These are phyloP conservation scores for Panagrolaimus sp. DNA, from an alignment of 1,140 invertebrate species.

Conservation along the genomic window DNA sequence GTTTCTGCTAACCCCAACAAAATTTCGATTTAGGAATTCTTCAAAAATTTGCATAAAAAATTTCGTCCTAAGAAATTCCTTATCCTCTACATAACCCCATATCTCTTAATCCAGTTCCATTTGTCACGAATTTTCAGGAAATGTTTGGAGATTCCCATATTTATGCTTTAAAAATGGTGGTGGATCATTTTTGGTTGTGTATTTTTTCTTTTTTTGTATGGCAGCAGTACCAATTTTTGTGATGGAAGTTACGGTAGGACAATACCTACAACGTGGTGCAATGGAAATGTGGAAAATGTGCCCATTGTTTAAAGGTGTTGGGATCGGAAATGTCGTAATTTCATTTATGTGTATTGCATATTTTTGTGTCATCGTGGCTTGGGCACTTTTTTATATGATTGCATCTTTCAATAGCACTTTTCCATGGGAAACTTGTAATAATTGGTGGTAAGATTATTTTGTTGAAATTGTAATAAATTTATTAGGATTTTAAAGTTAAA, in stretches of 20 bases:
- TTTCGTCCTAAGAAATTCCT: no score
- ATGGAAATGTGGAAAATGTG: slow-evolving; percentile 74
- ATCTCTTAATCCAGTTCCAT: no score
- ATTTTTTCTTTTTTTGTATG: slow-evolving; percentile 54
- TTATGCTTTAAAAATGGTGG: slow-evolving; percentile 63
- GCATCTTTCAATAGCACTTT: slow-evolving; percentile 77
- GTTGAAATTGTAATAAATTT: slow-evolving; percentile 14
- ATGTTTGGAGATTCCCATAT: slow-evolving; percentile 64
- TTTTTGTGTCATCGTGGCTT: slow-evolving; percentile 89
- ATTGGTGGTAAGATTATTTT: slow-evolving; percentile 71
- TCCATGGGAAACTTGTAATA: slow-evolving; percentile 80
- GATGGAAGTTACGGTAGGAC: slow-evolving; percentile 72
- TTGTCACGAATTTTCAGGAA: slow-evolving; percentile 66
- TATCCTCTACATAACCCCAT: no score
- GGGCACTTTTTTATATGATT: slow-evolving; percentile 86
- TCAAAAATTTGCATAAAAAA: background rate
- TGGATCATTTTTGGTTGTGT: slow-evolving; percentile 59
- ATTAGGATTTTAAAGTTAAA: slow-evolving; percentile 9
- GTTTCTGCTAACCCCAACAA: no score
- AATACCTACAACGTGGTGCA: slow-evolving; percentile 72
- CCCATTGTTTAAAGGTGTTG: slow-evolving; percentile 70
- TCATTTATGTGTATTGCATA: slow-evolving; percentile 68
- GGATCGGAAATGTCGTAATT: slow-evolving; percentile 59
- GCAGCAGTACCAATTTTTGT: slow-evolving; percentile 71
- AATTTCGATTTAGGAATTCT: background rate